Evolutionary conservation across 2,888 invertebrate genomes (phyloP), one percentile per base, ranked within the genome.

Genomic region (Zelleria hepariella): DNA sequence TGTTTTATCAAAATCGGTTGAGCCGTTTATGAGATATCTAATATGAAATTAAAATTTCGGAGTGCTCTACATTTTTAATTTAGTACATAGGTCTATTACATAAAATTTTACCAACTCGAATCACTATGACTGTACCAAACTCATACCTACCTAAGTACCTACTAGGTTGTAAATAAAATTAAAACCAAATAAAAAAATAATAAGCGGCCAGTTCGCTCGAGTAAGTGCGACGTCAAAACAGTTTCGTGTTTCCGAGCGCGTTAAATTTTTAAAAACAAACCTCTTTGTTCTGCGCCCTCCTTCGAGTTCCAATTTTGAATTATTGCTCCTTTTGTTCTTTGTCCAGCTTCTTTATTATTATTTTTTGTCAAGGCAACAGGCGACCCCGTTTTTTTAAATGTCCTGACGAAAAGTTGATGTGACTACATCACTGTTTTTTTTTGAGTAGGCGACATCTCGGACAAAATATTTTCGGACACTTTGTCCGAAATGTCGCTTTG

Each of bases 271-370:
- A 47, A 62, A 67, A 66, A 67, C 63, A 64, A 65, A 58, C 62
- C 56, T 59, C 61, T 59, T 65, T 67, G 66, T 62, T 64, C 63
- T 1, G 20, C 64, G 66, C 64, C 64, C 69, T 65, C 67, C 68
- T 67, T 67, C 72, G 73, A 71, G 69, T 65, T 65, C 67, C 65
- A 67, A 73, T 77, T 73, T 76, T 57, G 76, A 78, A 74, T 69
- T 71, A 70, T 68, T 58, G 77, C 79, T 42, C 32, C 32, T 76
- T 78, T 80, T 78, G 81, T 79, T 80, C 81, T 79, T 81, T 80
- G 80, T 81, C 80, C 32, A 42, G n/a, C 25, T 3, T 53, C 25
- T 53, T 53, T 23, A 15, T 42, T 70, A 42, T 58, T 15, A 5
- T 53, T 53, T 23, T 42, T 42, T 70, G 32, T 58, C 32, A 5